Conservation (phyloP, 1,140 invertebrate genomes). For the Drosophila yakuba region DNA sequence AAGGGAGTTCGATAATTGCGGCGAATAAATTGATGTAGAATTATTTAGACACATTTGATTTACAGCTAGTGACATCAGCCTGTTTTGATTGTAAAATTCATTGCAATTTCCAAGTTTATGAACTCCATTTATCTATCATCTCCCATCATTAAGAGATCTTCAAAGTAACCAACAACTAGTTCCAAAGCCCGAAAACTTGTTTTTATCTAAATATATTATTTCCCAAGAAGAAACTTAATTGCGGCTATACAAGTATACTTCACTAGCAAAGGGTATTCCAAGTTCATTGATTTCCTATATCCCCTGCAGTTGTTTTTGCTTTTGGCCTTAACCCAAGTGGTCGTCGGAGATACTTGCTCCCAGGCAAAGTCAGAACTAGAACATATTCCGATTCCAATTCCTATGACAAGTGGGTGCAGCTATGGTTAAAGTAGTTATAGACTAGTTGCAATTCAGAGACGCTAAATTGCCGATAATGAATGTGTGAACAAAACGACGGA, state of each 20-base stretch:
- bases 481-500: constrained; percentile 47
- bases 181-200: constrained; percentile 15
- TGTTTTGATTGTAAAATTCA: too few species aligned
- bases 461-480: constrained; percentile 38
- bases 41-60: neutral
- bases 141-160: constrained; percentile 19
- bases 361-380: constrained; percentile 30
- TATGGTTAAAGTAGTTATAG: constrained; percentile 23
- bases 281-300: neutral
- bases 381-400: constrained; percentile 44
- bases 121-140: neutral
- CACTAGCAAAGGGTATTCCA: constrained; percentile 28
- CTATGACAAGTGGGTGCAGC: constrained; percentile 64
- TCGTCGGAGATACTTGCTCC: constrained; percentile 32
- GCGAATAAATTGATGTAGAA: neutral
- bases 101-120: too few species aligned
- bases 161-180: constrained; percentile 8
- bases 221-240: constrained; percentile 20
- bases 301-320: constrained; percentile 8
- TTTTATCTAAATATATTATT: constrained; percentile 5
- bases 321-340: constrained; percentile 65
- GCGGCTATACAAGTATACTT: neutral
- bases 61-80: too few species aligned
- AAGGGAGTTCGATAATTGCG: neutral
- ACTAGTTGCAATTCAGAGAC: constrained; percentile 43